Evolutionary conservation across 2,888 invertebrate genomes (phyloP).

Genomic region (Agonopterix subpropinquella): DNA sequence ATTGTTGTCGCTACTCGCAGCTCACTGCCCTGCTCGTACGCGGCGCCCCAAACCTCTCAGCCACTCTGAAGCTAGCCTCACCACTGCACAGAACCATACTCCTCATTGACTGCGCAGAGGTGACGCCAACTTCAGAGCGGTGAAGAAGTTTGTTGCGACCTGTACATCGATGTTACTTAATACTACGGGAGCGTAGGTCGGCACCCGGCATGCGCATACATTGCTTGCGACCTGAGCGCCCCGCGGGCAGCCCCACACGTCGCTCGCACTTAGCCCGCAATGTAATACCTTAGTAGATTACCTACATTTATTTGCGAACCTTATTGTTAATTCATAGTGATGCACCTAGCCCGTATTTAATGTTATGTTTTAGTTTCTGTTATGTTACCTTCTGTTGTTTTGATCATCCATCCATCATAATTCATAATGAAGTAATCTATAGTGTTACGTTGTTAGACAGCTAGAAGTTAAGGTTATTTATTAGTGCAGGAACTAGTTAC

Average conservation of each 20-base stretch:
- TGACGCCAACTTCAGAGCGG: too few relatives aligned
- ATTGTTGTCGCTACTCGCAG: conserved; percentile 20
- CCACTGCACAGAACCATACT: too few relatives aligned
- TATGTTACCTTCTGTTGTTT: conserved; percentile 2
- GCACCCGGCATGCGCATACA: conserved; percentile 25
- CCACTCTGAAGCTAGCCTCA: too few relatives aligned
- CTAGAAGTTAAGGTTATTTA: too few relatives aligned
- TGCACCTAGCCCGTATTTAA: neutral
- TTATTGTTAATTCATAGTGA: neutral
- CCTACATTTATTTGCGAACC: neutral
- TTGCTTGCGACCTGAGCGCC: conserved; percentile 32
- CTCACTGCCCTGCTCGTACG: neutral
- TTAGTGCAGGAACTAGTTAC: too few relatives aligned
- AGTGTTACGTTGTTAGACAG: too few relatives aligned
- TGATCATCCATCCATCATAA: conserved; percentile 3
- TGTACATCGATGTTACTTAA: too few relatives aligned
- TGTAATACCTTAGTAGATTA: conserved; percentile 17
- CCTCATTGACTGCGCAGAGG: too few relatives aligned
- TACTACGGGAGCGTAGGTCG: neutral
- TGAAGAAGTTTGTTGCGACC: too few relatives aligned
- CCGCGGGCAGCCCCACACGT: conserved; percentile 4
- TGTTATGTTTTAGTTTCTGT: conserved; percentile 2
- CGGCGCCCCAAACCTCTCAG: too few relatives aligned
- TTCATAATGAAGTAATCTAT: neutral
- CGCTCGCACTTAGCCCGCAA: conserved; percentile 25